Percentiles rank a stretch among this genome's conserved stretches.
These are phyloP conservation scores for Cantharis nigra DNA, from an alignment of 2,888 invertebrate species.

Conservation along the genomic window DNA sequence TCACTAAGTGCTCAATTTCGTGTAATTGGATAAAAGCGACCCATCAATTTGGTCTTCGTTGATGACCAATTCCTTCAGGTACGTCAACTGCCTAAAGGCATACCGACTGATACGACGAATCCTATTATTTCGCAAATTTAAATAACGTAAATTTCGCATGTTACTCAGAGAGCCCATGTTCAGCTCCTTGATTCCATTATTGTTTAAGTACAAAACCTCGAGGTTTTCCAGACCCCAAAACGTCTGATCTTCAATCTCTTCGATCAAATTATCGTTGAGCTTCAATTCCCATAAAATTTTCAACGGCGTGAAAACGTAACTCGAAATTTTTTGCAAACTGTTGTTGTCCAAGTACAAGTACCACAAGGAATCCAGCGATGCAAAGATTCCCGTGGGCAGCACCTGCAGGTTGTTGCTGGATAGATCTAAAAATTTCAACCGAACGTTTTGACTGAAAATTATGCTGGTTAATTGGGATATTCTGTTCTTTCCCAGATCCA, in stretches of 20 bases:
- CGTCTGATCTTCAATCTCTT: neutral
- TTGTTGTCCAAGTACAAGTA: slow-evolving; percentile 11
- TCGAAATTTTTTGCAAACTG: neutral
- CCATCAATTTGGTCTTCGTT: slow-evolving; percentile 1
- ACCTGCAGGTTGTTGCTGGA: slow-evolving; percentile 1
- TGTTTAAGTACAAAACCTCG: neutral
- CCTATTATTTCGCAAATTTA: slow-evolving; percentile 4
- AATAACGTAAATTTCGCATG: neutral
- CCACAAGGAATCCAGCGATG: slow-evolving; percentile 7
- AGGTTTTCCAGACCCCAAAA: slow-evolving; percentile 3
- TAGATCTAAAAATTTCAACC: slow-evolving; percentile 7
- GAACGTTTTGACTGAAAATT: slow-evolving; percentile 11
- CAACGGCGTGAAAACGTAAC: slow-evolving; percentile 7
- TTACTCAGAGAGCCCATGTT: neutral
- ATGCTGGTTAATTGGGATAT: neutral
- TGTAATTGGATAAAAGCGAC: neutral
- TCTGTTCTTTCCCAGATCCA: slow-evolving; percentile 11
- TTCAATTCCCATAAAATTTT: slow-evolving; percentile 7
- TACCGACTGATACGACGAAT: neutral
- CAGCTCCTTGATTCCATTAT: slow-evolving; percentile 5
- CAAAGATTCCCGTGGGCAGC: slow-evolving; percentile 12
- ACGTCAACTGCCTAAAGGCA: neutral
- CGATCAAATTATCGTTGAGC: slow-evolving; percentile 2
- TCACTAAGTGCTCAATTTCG: neutral
- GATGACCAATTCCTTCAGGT: neutral